A percentile compares a stretch with the other conserved stretches of the same genome.
These are phyloP conservation scores for Stenoptilia bipunctidactyla DNA, from an alignment of 2,888 invertebrate species.

Conservation along the genomic window DNA sequence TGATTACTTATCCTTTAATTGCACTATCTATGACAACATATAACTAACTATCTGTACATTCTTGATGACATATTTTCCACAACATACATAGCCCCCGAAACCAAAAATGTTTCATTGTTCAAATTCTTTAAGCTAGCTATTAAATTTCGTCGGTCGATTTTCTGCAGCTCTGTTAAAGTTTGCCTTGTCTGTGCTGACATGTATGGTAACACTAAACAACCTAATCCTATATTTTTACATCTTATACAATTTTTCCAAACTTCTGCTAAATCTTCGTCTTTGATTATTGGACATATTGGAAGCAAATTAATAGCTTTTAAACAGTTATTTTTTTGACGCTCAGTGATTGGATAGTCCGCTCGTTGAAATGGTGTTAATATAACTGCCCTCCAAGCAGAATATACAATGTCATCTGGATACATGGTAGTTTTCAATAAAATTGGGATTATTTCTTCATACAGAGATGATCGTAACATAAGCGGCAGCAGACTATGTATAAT, in stretches of 20 bases:
- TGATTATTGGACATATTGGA: slow-evolving; percentile 52
- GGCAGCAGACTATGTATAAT: slow-evolving; percentile 38
- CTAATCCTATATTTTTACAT: slow-evolving; percentile 52
- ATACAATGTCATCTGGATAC: slow-evolving; percentile 41
- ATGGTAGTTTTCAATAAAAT: slow-evolving; percentile 40
- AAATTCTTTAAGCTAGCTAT: slow-evolving; percentile 58
- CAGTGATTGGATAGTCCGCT: slow-evolving; percentile 61
- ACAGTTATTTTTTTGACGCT: slow-evolving; percentile 52
- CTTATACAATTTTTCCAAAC: slow-evolving; percentile 62
- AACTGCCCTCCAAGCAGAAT: slow-evolving; percentile 52
- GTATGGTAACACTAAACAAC: slow-evolving; percentile 57
- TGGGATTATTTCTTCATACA: slow-evolving; percentile 52
- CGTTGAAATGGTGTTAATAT: slow-evolving; percentile 55
- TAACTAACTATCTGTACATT: not conserved
- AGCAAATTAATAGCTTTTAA: slow-evolving; percentile 52
- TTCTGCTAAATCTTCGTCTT: slow-evolving; percentile 54
- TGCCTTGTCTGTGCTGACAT: slow-evolving; percentile 46
- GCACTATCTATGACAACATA: too few species aligned
- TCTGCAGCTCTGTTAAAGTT: slow-evolving; percentile 43
- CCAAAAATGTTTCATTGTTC: slow-evolving; percentile 52
- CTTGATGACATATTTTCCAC: slow-evolving; percentile 38
- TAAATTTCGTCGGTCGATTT: slow-evolving; percentile 54
- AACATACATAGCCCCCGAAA: slow-evolving; percentile 59
- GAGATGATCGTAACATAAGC: slow-evolving; percentile 33
- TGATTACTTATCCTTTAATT: too few species aligned